phyloP scores from a whole-genome alignment of 2,797 vertebrate genomes.

The Leptoclinus maculatus region DNA sequence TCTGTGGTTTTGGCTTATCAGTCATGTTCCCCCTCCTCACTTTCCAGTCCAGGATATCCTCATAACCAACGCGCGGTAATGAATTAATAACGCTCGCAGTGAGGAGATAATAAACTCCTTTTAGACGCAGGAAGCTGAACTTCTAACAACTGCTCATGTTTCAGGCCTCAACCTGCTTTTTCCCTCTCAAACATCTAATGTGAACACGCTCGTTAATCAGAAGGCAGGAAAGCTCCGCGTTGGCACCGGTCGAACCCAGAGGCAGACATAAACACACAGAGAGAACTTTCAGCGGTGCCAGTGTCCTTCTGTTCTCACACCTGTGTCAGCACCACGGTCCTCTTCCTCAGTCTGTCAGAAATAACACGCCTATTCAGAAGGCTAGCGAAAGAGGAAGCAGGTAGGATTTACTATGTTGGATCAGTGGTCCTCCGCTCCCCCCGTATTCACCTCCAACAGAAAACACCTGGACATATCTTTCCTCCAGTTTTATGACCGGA shows the following conservation, averaged over 20 bases:
- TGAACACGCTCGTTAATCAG: conserved; percentile 37
- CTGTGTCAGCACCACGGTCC: conserved; percentile 38
- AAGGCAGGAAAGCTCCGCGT: conserved; percentile 16
- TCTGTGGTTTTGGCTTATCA: conserved; percentile 38
- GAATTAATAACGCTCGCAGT: conserved; percentile 55
- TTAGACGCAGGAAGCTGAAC: conserved; percentile 54
- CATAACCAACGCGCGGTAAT: conserved; percentile 50
- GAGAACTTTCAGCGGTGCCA: conserved; percentile 20
- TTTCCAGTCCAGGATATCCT: conserved; percentile 59
- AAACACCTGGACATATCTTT: conserved; percentile 75
- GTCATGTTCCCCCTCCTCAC: conserved; percentile 36
- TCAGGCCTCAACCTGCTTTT: conserved; percentile 14
- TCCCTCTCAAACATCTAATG: conserved; percentile 25
- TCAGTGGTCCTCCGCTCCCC: conserved; percentile 48
- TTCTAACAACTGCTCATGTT: conserved; percentile 40
- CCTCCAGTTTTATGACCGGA: conserved; percentile 61
- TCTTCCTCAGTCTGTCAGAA: conserved; percentile 28
- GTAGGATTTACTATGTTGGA: conserved; percentile 63
- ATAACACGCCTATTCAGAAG: conserved; percentile 48
- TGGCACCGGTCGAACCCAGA: conserved; percentile 22
- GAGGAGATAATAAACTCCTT: conserved; percentile 65
- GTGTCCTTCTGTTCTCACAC: conserved; percentile 33
- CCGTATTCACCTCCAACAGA: conserved; percentile 67
- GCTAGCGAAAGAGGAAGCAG: conserved; percentile 53
- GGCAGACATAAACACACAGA: conserved; percentile 45